Evolutionary conservation across 2,113 vertebrate genomes (phyloP), one percentile per base, ranked within the genome.

Genomic region (Nettapus auritus): DNA sequence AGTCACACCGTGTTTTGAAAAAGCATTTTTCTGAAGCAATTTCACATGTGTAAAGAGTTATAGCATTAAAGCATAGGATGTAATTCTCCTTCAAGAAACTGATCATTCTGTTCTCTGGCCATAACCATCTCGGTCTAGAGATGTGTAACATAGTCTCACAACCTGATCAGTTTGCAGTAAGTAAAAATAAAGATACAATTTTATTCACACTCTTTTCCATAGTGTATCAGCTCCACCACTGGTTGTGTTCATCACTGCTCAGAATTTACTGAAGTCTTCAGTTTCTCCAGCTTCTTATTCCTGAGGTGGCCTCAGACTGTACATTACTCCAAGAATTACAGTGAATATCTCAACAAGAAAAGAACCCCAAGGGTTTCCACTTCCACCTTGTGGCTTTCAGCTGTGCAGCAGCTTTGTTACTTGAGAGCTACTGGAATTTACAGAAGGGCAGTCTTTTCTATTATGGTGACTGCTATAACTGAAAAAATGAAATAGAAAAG

Each of bases 1-100:
- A 0, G n/a, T n/a, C n/a, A n/a, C n/a, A 0, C 5, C 4, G 4
- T 71, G 8, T 55, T 36, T 14, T 55, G n/a, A 31, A 64, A 40
- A 86, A 52, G 3, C 12, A 29, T 29, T 59, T 18, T 38, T 17
- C 42, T 18, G 56, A 34, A 53, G 6, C 6, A 38, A 2, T 88
- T 88, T 92, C 1, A 5, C 4, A 2, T 42, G 1, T 26, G 23
- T 77, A 66, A 81, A 50, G 31, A 50, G 38, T 64, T 7, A 18
- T 3, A 55, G 3, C 16, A 66, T 56, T 55, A 64, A 55, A 60
- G 8, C 11, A n/a, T 22, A 75, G 8, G 18, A 10, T 85, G 46
- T 12, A 8, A 63, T 89, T 86, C 20, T 77, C 18, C 13, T 95
- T 19, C 19, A 56, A 22, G 5, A 63, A 59, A 33, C 53, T 40